Percentiles rank a stretch among this genome's conserved stretches.
Conservation (phyloP, 2,113 vertebrate genomes). For the Anoplopoma fimbria region DNA sequence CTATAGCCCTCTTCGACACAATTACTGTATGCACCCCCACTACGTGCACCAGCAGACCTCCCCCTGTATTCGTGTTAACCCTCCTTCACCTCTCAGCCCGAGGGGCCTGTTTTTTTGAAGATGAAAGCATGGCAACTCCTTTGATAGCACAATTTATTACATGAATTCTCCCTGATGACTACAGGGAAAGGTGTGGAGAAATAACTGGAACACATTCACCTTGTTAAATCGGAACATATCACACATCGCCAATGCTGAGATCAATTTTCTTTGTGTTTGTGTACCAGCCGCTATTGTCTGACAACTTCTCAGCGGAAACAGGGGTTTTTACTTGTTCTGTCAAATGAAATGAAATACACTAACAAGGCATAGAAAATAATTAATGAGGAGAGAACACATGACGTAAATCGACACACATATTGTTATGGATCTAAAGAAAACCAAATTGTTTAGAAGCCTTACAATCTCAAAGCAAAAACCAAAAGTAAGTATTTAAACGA, state of each 20-base stretch:
- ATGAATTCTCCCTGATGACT: constrained; percentile 43
- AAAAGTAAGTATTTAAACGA: constrained; percentile 1
- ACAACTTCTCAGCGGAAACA: constrained; percentile 24
- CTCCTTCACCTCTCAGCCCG: constrained; percentile 40
- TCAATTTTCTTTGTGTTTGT: constrained; percentile 54
- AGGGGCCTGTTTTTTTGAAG: constrained; percentile 43
- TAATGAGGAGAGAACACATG: constrained; percentile 32
- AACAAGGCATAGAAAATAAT: constrained; percentile 39
- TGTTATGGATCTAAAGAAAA: neutral
- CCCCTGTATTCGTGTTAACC: constrained; percentile 52
- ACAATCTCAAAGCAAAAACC: neutral
- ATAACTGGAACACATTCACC: constrained; percentile 49
- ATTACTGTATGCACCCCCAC: constrained; percentile 23
- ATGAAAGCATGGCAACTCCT: constrained; percentile 64
- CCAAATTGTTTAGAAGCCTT: neutral
- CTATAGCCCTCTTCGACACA: constrained; percentile 46
- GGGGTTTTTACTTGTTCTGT: constrained; percentile 49
- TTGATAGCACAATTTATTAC: constrained; percentile 68
- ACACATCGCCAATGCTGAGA: constrained; percentile 19
- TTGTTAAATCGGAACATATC: constrained; percentile 48
- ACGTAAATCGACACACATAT: neutral
- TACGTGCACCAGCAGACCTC: constrained; percentile 38
- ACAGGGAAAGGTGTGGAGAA: constrained; percentile 27
- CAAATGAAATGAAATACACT: constrained; percentile 58
- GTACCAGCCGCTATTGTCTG: constrained; percentile 14